Evolutionary conservation across 2,797 vertebrate species (phyloP).

Genomic region (Aotus griseimembra): DNA sequence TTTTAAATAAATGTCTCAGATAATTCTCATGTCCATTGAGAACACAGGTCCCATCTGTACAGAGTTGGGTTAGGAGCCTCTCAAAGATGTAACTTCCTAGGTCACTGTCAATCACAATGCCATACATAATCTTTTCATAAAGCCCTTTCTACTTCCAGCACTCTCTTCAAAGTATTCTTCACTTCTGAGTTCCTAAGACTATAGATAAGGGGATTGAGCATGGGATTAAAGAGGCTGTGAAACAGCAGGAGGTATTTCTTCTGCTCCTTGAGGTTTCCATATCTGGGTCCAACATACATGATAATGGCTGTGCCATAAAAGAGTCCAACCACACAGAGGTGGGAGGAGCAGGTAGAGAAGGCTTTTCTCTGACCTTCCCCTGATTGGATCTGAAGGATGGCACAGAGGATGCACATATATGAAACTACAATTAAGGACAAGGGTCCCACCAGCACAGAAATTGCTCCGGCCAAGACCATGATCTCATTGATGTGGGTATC

Average conservation of each 20-base stretch:
- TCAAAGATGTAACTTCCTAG: not conserved
- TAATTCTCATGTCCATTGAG: not conserved
- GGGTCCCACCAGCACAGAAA: conserved; percentile 58
- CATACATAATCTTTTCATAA: not conserved
- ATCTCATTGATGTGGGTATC: conserved; percentile 55
- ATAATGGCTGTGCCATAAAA: conserved; percentile 40
- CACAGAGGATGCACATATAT: not conserved
- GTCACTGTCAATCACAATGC: not conserved
- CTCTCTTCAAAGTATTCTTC: conserved; percentile 11
- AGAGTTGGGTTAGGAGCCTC: not conserved
- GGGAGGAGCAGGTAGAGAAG: conserved; percentile 67
- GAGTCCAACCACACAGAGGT: conserved; percentile 64
- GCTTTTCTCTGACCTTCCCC: not conserved
- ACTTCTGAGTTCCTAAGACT: conserved; percentile 40
- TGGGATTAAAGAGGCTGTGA: conserved; percentile 39
- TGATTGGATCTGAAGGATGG: conserved; percentile 29
- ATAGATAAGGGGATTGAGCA: conserved; percentile 50
- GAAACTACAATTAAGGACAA: conserved; percentile 2
- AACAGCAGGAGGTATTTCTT: conserved; percentile 32
- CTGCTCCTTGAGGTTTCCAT: not conserved
- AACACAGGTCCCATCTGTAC: too few relatives aligned
- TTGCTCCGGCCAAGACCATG: not conserved
- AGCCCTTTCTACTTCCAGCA: not conserved
- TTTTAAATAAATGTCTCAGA: not conserved
- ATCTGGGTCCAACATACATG: conserved; percentile 57